Conservation (phyloP, 2,113 vertebrate species). For the Sorex araneus region DNA sequence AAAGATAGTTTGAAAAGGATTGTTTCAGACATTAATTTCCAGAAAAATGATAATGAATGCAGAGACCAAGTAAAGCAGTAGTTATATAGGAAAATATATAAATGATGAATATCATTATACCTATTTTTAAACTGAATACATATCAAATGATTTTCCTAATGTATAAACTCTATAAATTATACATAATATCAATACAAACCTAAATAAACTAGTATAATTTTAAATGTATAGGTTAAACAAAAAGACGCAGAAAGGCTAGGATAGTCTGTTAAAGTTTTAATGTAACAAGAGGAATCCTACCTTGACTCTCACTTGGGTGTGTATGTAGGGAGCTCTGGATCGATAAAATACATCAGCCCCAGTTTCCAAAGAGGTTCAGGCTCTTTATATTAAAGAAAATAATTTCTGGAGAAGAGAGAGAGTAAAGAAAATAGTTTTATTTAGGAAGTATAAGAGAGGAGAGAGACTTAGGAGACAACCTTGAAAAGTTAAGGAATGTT, state of each 20-base stretch:
- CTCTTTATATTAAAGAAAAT: too few species aligned
- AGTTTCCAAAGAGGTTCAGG: too few species aligned
- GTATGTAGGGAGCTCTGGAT: too few species aligned
- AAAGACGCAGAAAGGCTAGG: neutral
- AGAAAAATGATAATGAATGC: conserved; percentile 4
- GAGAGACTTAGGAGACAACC: too few species aligned
- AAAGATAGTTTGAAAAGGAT: neutral
- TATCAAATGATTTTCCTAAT: neutral
- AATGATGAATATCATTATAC: conserved; percentile 1
- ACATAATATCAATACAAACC: neutral
- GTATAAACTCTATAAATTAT: neutral
- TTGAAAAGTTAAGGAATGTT: too few species aligned
- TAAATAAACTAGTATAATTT: neutral
- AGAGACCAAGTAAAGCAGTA: neutral
- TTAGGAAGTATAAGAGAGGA: too few species aligned
- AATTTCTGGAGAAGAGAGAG: too few species aligned
- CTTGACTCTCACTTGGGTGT: too few species aligned
- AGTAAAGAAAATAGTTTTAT: too few species aligned
- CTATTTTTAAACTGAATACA: neutral
- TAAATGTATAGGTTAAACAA: neutral
- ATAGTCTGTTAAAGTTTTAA: neutral
- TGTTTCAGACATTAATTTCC: neutral
- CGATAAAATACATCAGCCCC: too few species aligned
- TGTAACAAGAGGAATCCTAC: too few species aligned
- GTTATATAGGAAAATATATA: neutral